Percentiles rank a stretch among this genome's conserved stretches.
These are phyloP conservation scores for Antigone vipio DNA, from an alignment of 2,113 vertebrate species.

Conservation along the genomic window DNA sequence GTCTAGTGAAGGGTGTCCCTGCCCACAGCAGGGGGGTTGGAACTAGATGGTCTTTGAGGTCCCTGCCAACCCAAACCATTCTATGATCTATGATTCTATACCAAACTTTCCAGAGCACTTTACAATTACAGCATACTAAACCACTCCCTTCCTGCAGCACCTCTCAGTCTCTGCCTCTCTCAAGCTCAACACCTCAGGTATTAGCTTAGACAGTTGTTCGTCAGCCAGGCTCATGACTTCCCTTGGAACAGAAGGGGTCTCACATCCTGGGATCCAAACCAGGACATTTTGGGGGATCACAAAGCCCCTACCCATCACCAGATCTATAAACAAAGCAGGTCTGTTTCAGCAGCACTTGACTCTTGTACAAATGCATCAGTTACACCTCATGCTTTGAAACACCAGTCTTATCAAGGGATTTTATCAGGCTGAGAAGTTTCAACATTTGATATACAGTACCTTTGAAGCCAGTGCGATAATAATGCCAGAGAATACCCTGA, in stretches of 20 bases:
- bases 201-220: neutral
- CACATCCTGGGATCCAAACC: neutral
- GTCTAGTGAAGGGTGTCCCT: too few relatives aligned
- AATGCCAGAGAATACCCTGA: constrained; percentile 3
- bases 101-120: neutral
- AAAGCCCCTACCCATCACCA: neutral
- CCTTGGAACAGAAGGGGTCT: neutral
- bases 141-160: neutral
- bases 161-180: neutral
- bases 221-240: neutral
- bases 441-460: constrained; percentile 16
- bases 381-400: neutral
- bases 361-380: neutral
- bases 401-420: constrained; percentile 22
- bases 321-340: neutral
- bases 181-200: neutral
- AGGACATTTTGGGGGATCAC: neutral
- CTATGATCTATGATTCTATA: neutral
- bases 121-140: neutral
- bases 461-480: constrained; percentile 28
- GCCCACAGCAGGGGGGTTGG: too few relatives aligned
- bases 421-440: constrained; percentile 27
- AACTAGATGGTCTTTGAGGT: too few relatives aligned
- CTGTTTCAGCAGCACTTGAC: neutral
- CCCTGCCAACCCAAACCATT: too few relatives aligned